These are phyloP conservation scores for Hydrotaea diabolus DNA, from an alignment of 2,888 invertebrate genomes.

Conservation along the genomic window DNA sequence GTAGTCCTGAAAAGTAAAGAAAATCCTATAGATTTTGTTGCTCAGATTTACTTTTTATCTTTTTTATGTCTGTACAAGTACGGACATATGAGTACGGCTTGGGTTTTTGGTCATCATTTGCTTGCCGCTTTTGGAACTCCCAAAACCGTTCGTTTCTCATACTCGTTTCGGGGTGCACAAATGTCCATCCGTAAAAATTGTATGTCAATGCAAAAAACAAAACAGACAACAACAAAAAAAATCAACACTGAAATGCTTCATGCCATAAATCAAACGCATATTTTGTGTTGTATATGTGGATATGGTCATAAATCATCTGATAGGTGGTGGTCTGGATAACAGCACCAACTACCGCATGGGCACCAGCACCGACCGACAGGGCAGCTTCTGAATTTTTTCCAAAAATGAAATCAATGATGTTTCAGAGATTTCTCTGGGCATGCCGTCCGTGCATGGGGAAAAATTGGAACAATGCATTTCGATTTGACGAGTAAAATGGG, in stretches of 20 bases:
- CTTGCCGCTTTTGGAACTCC: background rate
- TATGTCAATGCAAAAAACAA: conserved; percentile 65
- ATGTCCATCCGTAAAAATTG: conserved; percentile 44
- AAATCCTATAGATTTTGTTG: background rate
- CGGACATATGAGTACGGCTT: too few relatives aligned
- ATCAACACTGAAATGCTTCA: background rate
- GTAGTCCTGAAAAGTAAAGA: background rate
- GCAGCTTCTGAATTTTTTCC: background rate
- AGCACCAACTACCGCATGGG: background rate
- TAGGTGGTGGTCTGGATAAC: conserved; percentile 34
- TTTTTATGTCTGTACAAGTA: background rate
- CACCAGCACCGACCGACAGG: conserved; percentile 2
- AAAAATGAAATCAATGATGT: conserved; percentile 60
- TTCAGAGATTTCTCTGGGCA: background rate
- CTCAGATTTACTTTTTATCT: background rate
- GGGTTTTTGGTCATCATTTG: conserved; percentile 8
- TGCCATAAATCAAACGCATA: conserved; percentile 66
- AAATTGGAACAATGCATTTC: conserved; percentile 10
- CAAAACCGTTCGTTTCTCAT: background rate
- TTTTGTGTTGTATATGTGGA: conserved; percentile 50
- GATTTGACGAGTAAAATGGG: background rate
- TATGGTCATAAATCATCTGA: conserved; percentile 62
- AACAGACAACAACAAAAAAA: background rate
- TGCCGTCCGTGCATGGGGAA: background rate
- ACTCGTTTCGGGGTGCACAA: background rate